These are phyloP conservation scores for Phoenicopterus ruber DNA, from an alignment of 2,113 vertebrate species.

Conservation along the genomic window DNA sequence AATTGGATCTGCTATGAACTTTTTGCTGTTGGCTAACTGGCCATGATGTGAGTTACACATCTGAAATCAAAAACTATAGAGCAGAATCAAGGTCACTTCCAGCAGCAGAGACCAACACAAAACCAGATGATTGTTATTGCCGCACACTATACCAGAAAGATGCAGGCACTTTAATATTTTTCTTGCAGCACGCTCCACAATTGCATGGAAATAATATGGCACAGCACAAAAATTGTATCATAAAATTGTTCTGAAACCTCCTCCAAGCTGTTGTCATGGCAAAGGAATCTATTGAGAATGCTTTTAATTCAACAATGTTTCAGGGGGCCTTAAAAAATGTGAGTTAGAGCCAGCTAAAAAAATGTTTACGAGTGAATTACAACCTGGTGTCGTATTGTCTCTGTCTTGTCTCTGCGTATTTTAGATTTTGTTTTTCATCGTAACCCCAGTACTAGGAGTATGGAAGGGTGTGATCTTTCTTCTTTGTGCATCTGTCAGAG, in stretches of 20 bases:
- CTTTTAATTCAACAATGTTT: slow-evolving; percentile 5
- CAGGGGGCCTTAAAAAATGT: not conserved
- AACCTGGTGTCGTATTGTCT: not conserved
- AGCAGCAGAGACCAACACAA: not conserved
- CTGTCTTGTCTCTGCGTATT: not conserved
- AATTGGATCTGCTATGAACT: not conserved
- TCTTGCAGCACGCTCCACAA: not conserved
- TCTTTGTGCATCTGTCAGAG: not conserved
- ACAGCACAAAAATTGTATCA: not conserved
- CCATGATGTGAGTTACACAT: not conserved
- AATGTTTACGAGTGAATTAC: not conserved
- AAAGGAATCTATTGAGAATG: slow-evolving; percentile 14
- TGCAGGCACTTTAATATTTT: not conserved
- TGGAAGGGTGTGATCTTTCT: not conserved
- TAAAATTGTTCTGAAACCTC: not conserved
- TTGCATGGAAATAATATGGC: not conserved
- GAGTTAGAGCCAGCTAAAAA: not conserved
- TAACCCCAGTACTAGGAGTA: not conserved
- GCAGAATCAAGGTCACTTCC: not conserved
- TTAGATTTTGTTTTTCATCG: not conserved
- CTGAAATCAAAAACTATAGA: not conserved
- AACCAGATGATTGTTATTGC: not conserved
- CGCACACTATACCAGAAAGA: not conserved
- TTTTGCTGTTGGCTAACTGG: not conserved
- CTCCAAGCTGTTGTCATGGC: slow-evolving; percentile 24